Evolutionary conservation across 2,113 vertebrate genomes (phyloP).

Genomic region (Vimba vimba): DNA sequence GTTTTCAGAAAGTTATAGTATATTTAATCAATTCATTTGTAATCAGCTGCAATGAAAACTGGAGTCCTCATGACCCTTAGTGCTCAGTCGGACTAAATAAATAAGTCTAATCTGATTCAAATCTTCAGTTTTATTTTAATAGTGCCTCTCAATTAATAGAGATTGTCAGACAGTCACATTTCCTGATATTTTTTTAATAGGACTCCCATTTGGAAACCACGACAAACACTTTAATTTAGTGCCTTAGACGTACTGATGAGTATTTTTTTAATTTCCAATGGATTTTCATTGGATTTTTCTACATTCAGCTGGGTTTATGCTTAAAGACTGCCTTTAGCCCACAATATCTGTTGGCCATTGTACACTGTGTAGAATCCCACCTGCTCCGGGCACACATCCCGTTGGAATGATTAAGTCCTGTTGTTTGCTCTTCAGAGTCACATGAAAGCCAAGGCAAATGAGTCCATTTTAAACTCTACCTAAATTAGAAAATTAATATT

Average conservation of each 20-base stretch:
- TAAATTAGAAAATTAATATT: not conserved
- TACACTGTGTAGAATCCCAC: not conserved
- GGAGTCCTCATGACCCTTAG: not conserved
- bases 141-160: not conserved
- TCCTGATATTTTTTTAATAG: not conserved
- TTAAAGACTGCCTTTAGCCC: not conserved
- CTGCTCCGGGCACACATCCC: not conserved
- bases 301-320: not conserved
- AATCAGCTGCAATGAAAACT: not conserved
- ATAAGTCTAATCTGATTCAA: not conserved
- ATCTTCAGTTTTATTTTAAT: not conserved
- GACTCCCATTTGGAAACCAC: not conserved
- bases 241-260: not conserved
- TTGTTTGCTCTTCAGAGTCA: slow-evolving; percentile 4
- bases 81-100: not conserved
- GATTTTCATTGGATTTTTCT: not conserved
- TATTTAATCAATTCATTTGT: not conserved
- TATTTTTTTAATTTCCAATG: not conserved
- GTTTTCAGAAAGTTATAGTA: not conserved
- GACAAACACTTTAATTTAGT: not conserved
- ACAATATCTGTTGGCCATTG: not conserved
- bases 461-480: not conserved
- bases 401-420: not conserved
- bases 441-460: not conserved
- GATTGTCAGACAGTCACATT: not conserved